Base-by-base conservation (phyloP, 2,113 vertebrate species). In the Rhea americana region DNA sequence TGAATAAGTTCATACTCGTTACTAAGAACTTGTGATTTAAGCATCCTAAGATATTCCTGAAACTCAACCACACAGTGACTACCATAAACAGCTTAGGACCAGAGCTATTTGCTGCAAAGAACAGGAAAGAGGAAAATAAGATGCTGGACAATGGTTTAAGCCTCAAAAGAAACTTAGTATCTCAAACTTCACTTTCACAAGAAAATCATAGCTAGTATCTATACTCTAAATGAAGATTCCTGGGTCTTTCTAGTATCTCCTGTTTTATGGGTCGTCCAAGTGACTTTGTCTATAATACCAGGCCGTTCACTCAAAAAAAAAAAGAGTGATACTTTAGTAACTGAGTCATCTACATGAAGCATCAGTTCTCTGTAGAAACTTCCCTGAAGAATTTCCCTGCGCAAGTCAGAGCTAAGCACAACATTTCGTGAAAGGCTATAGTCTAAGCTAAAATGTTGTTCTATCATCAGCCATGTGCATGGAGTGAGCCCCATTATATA, bases 371-470 rank as follows among this genome's bases (percentile, higher is more conserved):
- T 37, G 28, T 72, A 79, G 55, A 75, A 93, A 91, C 39, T 94
- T 93, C 74, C 71, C 63, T 79, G 58, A 63, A 92, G 62, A 72
- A 89, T 89, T 95, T 91, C 74, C 84, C 78, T 3, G 1, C 50
- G 41, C 55, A 73, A 14, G 19, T 94, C 89, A 95, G 45, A 87
- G 26, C 6, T 1, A 6, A 93, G 71, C 22, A 87, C 89, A 86
- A 48, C 3, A 21, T 70, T 81, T 79, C 89, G 35, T 68, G 87
- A 88, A 88, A 45, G 62, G 58, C 68, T 79, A 17, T 71, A 32
- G 39, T 85, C 74, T 71, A 82, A 85, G 78, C 63, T 76, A 87
- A 93, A 87, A 76, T 16, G 25, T 92, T n/a, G 5, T 67, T 92
- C 59, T 61, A 3, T 53, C 73, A 26, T 93, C 86, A 91, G 50